Evolutionary conservation across 1,140 invertebrate genomes (phyloP).

Genomic region (Pogonomyrmex californicus): DNA sequence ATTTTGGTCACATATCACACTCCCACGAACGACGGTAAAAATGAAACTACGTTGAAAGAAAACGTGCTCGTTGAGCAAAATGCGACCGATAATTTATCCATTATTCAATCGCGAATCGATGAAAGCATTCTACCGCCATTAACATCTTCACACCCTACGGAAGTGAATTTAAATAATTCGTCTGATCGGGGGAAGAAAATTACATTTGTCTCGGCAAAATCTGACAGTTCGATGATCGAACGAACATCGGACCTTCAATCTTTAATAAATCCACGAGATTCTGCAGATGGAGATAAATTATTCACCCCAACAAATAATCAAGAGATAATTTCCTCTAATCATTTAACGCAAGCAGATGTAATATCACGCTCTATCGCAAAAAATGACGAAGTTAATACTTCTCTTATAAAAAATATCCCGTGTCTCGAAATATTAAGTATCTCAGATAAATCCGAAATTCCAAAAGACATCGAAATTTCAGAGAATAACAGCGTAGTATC

Average conservation of each 20-base stretch:
- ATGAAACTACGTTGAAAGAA: conserved; percentile 54
- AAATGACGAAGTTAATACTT: neutral
- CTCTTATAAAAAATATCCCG: neutral
- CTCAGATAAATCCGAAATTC: neutral
- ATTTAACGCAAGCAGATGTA: too few species aligned
- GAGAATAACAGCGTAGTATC: neutral
- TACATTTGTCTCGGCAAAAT: neutral
- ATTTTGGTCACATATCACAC: conserved; percentile 62
- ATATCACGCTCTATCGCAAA: neutral
- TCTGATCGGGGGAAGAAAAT: neutral
- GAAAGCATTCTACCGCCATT: neutral
- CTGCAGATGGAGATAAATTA: neutral
- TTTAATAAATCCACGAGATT: neutral
- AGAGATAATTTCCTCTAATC: neutral
- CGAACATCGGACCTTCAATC: neutral
- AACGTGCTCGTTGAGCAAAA: conserved; percentile 50
- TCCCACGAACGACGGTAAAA: conserved; percentile 56
- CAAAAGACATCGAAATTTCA: neutral
- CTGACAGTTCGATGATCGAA: neutral
- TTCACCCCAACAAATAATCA: neutral
- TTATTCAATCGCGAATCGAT: conserved; percentile 26
- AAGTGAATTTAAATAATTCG: conserved; percentile 12
- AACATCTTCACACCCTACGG: neutral
- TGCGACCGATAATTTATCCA: conserved; percentile 45
- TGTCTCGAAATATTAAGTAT: neutral